Conservation (phyloP, 1,140 invertebrate genomes). For the Oscheius sp. region DNA sequence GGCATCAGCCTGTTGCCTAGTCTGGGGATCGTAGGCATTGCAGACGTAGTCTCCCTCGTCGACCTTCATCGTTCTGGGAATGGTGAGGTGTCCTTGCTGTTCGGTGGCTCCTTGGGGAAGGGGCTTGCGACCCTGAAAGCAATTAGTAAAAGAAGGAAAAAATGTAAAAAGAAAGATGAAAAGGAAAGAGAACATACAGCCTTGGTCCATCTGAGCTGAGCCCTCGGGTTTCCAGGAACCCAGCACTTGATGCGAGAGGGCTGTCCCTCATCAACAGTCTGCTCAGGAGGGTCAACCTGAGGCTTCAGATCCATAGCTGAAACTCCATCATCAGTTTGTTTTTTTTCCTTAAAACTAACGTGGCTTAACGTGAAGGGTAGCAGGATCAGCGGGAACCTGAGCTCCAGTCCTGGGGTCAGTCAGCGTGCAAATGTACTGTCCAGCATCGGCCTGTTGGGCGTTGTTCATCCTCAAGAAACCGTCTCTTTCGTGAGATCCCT, state of each 20-base stretch:
- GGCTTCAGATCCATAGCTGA: slow-evolving; percentile 36
- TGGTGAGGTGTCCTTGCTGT: slow-evolving; percentile 33
- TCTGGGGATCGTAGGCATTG: slow-evolving; percentile 48
- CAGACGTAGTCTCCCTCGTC: slow-evolving; percentile 48
- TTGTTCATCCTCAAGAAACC: slow-evolving; percentile 48
- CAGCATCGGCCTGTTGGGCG: slow-evolving; percentile 30
- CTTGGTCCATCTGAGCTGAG: slow-evolving; percentile 31
- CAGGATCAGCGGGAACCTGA: slow-evolving; percentile 44
- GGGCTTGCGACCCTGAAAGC: slow-evolving; percentile 22
- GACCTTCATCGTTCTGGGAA: slow-evolving; percentile 30
- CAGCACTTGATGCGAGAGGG: slow-evolving; percentile 50
- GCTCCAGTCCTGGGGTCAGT: slow-evolving; percentile 49
- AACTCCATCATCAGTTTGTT: background rate
- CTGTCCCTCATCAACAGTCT: slow-evolving; percentile 47
- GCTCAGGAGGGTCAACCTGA: slow-evolving; percentile 36
- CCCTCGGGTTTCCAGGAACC: slow-evolving; percentile 47
- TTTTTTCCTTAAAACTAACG: slow-evolving; percentile 12
- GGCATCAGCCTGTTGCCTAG: slow-evolving; percentile 47
- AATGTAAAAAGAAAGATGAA: no score
- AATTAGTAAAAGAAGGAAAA: background rate
- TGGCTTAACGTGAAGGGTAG: slow-evolving; percentile 44
- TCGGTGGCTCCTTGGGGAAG: slow-evolving; percentile 26
- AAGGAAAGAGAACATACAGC: background rate
- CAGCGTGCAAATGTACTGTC: slow-evolving; percentile 46
- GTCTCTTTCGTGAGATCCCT: slow-evolving; percentile 47